A percentile compares a stretch with the other conserved stretches of the same genome.
Conservation (phyloP, 2,888 invertebrate species). For the Morpho helenor region DNA sequence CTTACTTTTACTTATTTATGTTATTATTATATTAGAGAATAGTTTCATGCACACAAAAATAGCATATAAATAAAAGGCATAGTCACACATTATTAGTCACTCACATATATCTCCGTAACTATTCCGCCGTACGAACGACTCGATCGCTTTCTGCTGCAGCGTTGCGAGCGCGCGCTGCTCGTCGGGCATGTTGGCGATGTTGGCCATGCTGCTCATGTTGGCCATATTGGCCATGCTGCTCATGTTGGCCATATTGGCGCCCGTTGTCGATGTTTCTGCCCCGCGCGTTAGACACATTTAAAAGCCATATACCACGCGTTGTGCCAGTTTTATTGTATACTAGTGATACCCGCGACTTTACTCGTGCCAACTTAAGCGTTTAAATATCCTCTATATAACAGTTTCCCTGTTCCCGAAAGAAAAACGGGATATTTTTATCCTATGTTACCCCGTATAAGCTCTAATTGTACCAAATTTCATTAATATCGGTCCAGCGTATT, state of each 20-base stretch:
- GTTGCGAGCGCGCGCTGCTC: constrained; percentile 75
- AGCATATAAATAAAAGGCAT: background rate
- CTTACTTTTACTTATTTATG: too few relatives aligned
- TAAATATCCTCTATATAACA: too few relatives aligned
- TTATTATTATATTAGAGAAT: too few relatives aligned
- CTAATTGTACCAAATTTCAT: too few relatives aligned
- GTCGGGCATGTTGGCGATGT: constrained; percentile 72
- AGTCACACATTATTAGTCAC: constrained; percentile 38
- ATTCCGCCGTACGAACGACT: constrained; percentile 84
- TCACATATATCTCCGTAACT: constrained; percentile 87
- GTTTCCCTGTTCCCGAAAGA: too few relatives aligned
- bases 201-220: constrained; percentile 42
- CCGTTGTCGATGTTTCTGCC: constrained; percentile 55
- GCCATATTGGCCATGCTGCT: constrained; percentile 61
- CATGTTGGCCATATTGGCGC: constrained; percentile 44
- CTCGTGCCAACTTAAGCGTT: too few relatives aligned
- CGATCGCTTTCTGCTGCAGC: constrained; percentile 79
- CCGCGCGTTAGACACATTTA: constrained; percentile 45
- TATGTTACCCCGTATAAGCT: too few relatives aligned
- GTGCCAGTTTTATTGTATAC: constrained; percentile 21
- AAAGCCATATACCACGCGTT: constrained; percentile 27
- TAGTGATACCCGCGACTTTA: too few relatives aligned
- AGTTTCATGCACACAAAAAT: too few relatives aligned
- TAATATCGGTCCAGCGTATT: too few relatives aligned
- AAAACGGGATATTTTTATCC: too few relatives aligned